Evolutionary conservation across 2,113 vertebrate species (phyloP).

Genomic region (Chaetorhynchus papuensis): DNA sequence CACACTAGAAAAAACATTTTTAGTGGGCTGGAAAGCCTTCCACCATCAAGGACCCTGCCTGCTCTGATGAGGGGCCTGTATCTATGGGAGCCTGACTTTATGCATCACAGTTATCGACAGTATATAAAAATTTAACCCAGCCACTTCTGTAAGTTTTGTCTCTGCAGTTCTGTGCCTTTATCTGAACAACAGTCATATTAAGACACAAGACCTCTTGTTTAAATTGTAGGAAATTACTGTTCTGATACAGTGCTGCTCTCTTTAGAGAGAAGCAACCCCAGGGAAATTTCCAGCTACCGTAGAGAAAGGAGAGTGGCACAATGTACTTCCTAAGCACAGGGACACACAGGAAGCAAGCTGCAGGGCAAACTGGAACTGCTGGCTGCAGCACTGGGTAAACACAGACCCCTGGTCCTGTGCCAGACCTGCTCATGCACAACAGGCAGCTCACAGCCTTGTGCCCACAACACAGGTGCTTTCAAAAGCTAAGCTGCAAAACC

Average conservation of each 20-base stretch:
- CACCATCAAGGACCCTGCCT: background rate
- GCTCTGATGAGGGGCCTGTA: background rate
- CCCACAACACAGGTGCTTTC: accelerated
- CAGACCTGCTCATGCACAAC: background rate
- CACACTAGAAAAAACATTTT: slow-evolving; percentile 14
- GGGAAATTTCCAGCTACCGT: slow-evolving; percentile 31
- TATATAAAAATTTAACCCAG: background rate
- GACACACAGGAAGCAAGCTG: background rate
- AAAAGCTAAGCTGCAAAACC: background rate
- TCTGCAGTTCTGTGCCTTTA: background rate
- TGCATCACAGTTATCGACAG: background rate
- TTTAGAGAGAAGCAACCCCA: background rate
- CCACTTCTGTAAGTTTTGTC: background rate
- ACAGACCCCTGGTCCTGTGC: background rate
- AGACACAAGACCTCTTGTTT: slow-evolving; percentile 22
- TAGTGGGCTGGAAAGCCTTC: background rate
- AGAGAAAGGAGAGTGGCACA: background rate
- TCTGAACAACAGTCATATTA: background rate
- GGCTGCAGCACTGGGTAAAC: background rate
- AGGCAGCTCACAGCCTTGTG: background rate
- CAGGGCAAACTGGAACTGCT: background rate
- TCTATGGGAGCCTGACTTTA: background rate
- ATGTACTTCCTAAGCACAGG: background rate
- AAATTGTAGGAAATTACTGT: background rate
- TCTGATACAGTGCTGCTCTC: background rate